phyloP scores from a whole-genome alignment of 2,888 invertebrate species.

The Monochamus alternatus region DNA sequence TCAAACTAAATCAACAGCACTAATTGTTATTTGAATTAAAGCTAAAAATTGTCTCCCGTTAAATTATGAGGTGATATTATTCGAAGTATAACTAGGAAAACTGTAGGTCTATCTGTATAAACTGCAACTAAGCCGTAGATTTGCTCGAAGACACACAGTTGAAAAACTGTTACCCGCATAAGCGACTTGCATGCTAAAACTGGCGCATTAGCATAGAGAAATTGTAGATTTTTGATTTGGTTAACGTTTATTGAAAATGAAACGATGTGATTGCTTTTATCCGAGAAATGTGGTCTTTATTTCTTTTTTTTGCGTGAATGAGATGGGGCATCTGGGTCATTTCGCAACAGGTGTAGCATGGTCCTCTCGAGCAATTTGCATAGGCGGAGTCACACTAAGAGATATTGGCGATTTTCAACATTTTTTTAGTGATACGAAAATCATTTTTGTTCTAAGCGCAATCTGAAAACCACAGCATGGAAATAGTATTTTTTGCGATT shows the following conservation, averaged over 20 bases:
- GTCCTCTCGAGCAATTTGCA: not conserved
- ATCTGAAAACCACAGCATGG: too few relatives aligned
- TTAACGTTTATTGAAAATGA: not conserved
- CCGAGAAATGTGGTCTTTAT: not conserved
- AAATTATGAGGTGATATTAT: too few relatives aligned
- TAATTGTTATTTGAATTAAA: not conserved
- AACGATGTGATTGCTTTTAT: not conserved
- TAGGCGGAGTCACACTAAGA: not conserved
- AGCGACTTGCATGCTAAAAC: conserved; percentile 57
- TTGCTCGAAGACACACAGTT: conserved; percentile 34
- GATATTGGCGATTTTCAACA: too few relatives aligned
- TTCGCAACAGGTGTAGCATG: not conserved
- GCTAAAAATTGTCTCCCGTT: not conserved
- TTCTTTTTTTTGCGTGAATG: not conserved
- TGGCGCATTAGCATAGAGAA: conserved; percentile 30
- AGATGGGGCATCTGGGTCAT: not conserved
- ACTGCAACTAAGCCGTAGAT: conserved; percentile 13
- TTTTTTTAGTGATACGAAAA: too few relatives aligned
- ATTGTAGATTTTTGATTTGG: conserved; percentile 20
- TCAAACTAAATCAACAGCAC: not conserved
- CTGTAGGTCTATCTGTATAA: not conserved
- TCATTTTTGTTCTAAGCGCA: too few relatives aligned
- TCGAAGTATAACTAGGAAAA: not conserved
- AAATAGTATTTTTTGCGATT: too few relatives aligned
- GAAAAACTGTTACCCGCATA: conserved; percentile 57